Conservation (phyloP, 2,797 vertebrate genomes). For the Aselliscus stoliczkanus region DNA sequence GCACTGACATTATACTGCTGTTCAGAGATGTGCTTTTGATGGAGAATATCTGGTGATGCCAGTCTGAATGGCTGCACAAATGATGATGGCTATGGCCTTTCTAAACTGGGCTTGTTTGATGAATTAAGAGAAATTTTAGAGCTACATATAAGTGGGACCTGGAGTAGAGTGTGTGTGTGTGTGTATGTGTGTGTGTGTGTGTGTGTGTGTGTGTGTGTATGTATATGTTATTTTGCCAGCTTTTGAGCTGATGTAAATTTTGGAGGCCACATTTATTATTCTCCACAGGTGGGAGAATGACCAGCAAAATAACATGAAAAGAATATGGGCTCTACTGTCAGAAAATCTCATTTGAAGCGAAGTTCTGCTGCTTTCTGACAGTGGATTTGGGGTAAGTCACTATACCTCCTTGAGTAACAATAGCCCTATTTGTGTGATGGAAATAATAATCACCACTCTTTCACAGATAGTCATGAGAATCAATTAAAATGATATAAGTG, state of each 20-base stretch:
- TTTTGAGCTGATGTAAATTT: not conserved
- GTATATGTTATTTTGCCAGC: not conserved
- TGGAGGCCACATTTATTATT: not conserved
- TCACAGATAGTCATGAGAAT: not conserved
- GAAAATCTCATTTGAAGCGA: not conserved
- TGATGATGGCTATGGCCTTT: not conserved
- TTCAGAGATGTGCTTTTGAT: slow-evolving; percentile 32
- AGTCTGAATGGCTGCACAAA: not conserved
- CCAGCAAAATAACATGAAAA: not conserved
- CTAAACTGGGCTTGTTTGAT: not conserved
- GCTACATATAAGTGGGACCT: not conserved
- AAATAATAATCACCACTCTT: not conserved
- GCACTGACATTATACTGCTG: not conserved
- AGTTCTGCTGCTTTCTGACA: not conserved
- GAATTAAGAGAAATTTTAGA: not conserved
- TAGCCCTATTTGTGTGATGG: not conserved
- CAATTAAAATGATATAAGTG: not conserved
- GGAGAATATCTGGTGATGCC: not conserved
- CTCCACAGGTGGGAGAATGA: not conserved
- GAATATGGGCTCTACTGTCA: not conserved
- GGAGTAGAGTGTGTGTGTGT: not conserved
- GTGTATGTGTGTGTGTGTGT: too few species aligned
- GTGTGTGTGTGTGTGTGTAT: not conserved
- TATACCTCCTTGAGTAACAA: not conserved
- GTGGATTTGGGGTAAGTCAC: not conserved